phyloP scores from a whole-genome alignment of 2,797 vertebrate genomes.

The Limosa lapponica region DNA sequence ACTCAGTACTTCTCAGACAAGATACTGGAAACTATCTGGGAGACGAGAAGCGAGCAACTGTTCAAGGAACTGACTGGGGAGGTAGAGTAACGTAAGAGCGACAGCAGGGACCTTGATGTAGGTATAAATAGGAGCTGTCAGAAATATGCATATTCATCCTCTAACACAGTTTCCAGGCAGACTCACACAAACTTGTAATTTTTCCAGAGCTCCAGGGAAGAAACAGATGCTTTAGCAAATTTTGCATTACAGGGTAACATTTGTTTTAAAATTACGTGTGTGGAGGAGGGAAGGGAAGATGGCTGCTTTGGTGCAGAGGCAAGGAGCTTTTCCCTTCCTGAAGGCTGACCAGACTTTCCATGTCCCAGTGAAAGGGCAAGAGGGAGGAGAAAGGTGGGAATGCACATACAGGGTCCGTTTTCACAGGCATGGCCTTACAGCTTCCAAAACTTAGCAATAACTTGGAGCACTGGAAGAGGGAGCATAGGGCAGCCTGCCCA shows the following conservation, averaged over 20 bases:
- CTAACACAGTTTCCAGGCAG: constrained; percentile 28
- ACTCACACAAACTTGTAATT: neutral
- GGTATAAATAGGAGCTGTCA: constrained; percentile 20
- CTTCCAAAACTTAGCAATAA: neutral
- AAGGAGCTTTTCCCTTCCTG: neutral
- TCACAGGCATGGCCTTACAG: neutral
- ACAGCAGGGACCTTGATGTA: neutral
- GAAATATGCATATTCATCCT: neutral
- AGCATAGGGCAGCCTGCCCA: neutral
- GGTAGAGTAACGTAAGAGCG: neutral
- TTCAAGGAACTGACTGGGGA: neutral
- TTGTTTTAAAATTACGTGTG: neutral
- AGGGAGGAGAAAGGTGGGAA: neutral
- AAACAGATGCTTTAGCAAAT: constrained; percentile 44
- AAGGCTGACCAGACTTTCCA: neutral
- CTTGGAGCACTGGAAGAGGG: neutral
- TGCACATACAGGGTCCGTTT: neutral
- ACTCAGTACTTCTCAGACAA: neutral
- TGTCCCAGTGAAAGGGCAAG: neutral
- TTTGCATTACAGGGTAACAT: neutral
- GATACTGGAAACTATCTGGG: neutral
- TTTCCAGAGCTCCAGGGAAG: neutral
- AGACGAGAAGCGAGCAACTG: neutral
- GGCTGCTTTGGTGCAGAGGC: neutral
- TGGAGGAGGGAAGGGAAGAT: neutral